Evolutionary conservation across 2,888 invertebrate genomes (phyloP), one percentile per base, ranked within the genome.

Genomic region (Micropterix aruncella): DNA sequence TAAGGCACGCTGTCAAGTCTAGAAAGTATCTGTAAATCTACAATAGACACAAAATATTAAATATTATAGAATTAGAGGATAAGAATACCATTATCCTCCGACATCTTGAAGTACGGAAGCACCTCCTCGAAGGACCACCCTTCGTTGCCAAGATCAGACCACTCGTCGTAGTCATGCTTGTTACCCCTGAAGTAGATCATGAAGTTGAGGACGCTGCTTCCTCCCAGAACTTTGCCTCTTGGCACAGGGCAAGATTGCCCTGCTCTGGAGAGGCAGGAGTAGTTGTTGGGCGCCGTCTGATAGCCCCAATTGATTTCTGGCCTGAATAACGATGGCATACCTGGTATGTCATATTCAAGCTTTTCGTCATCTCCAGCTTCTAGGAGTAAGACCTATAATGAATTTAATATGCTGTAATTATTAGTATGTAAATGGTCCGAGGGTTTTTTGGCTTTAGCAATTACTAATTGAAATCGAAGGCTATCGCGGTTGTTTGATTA

Each of bases 101-200:
- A 62, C 47, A 58, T 55, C 48, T 70, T 70, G 45, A 70, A 70
- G 51, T 62, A 58, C 41, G 68, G 68, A 19, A 70, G 50, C n/a
- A 70, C 51, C 48, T 62, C 63, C 17, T 63, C 66, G 47, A 57
- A 70, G 50, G 66, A 68, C 70, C 70, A 70, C 2, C 66, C 66
- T 1, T 65, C 47, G 1, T 59, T 58, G 1, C 61, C 66, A 1
- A 56, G 52, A 16, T 47, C 58, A 43, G 65, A 62, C 70, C 70
- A 70, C 1, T 59, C 62, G 45, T 70, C 69, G 42, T 67, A 70
- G 49, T 70, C 70, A 12, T 56, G 58, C 49, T 65, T 68, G 15
- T 62, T 60, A 0, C 70, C 70, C 49, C 70, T 56, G 1, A 65
- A 65, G 50, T 70, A 70, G 55, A 70, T 70, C 69, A 70, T 69